Percentiles rank a stretch among this genome's conserved stretches.
These are phyloP conservation scores for Mystacides longicornis DNA, from an alignment of 2,888 invertebrate species.

Conservation along the genomic window DNA sequence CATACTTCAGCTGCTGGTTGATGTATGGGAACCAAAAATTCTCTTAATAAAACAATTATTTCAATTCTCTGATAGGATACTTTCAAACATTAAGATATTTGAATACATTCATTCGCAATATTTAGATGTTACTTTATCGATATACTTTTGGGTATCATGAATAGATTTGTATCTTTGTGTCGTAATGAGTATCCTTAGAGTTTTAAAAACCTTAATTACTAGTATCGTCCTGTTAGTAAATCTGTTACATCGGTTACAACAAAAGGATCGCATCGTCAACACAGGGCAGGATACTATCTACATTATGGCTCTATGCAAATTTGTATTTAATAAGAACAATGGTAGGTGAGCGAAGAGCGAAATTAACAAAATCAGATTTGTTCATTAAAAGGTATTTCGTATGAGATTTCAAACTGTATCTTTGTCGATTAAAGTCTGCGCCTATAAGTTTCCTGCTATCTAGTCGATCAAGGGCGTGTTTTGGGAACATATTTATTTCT, in stretches of 20 bases:
- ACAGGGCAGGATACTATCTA: neutral
- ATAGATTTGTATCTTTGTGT: neutral
- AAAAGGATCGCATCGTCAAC: neutral
- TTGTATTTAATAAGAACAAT: constrained; percentile 2
- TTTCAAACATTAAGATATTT: no score
- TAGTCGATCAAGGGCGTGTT: neutral
- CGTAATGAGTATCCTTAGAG: neutral
- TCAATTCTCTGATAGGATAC: no score
- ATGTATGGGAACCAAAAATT: no score
- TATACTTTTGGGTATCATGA: no score
- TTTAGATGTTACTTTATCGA: no score
- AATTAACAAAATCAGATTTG: neutral
- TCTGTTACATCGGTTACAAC: neutral
- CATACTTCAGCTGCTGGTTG: no score
- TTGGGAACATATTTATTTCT: neutral
- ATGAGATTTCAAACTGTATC: neutral
- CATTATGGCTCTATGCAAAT: constrained; percentile 1
- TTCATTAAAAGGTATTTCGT: neutral
- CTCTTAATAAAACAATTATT: no score
- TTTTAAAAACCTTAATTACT: neutral
- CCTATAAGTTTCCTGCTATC: neutral
- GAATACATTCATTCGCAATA: no score
- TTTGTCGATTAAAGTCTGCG: neutral
- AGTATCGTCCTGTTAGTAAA: neutral
- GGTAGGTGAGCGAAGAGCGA: neutral